Evolutionary conservation across 2,888 invertebrate genomes (phyloP).

Genomic region (Lasius fuliginosus): DNA sequence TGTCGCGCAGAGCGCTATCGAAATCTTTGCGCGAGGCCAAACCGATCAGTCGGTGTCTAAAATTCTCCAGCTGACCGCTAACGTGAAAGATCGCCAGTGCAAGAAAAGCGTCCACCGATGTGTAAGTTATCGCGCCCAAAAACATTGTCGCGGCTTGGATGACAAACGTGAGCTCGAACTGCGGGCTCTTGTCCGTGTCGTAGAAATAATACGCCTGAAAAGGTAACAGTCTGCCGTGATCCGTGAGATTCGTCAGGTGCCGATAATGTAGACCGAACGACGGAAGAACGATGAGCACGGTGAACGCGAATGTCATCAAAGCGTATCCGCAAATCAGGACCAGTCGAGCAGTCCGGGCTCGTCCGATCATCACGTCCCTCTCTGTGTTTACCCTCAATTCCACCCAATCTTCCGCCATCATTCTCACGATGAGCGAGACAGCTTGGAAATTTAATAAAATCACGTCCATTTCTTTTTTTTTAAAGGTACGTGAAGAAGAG

Average conservation of each 20-base stretch:
- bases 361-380: constrained; percentile 48
- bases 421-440: constrained; percentile 37
- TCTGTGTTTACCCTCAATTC: constrained; percentile 31
- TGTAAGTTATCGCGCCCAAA: not conserved
- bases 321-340: not conserved
- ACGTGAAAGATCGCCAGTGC: constrained; percentile 52
- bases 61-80: constrained; percentile 55
- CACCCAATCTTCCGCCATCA: constrained; percentile 62
- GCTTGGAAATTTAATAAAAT: constrained; percentile 37
- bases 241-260: constrained; percentile 44
- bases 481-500: too few relatives aligned
- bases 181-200: constrained; percentile 31
- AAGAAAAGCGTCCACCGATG: constrained; percentile 40
- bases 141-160: not conserved
- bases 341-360: constrained; percentile 4
- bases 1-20: not conserved
- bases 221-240: constrained; percentile 3
- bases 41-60: constrained; percentile 21
- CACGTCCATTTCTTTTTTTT: not conserved
- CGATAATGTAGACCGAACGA: constrained; percentile 47
- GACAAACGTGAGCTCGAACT: constrained; percentile 42
- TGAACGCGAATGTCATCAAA: not conserved
- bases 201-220: constrained; percentile 30
- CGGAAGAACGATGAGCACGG: constrained; percentile 18
- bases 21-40: not conserved